Conservation (phyloP, 2,888 invertebrate genomes). For the Ptychoptera contaminata region DNA sequence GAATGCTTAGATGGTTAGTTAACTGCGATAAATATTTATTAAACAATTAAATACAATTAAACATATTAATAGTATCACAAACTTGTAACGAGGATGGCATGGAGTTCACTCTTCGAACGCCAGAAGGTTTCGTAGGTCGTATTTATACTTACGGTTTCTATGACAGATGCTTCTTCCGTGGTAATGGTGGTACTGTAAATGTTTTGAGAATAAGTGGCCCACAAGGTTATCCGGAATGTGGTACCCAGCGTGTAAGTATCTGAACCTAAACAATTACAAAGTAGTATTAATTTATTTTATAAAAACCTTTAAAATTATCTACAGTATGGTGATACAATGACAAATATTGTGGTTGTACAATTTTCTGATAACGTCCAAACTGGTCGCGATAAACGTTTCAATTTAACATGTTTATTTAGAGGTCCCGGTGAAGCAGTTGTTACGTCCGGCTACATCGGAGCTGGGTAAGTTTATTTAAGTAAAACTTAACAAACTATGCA, state of each 20-base stretch:
- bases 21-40: constrained; percentile 6
- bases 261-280: background rate
- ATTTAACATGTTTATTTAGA: constrained; percentile 80
- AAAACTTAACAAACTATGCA: too few species aligned
- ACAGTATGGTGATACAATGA: constrained; percentile 85
- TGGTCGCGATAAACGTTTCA: constrained; percentile 77
- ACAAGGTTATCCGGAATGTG: constrained; percentile 87
- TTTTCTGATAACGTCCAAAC: constrained; percentile 89
- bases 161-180: constrained; percentile 79
- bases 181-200: constrained; percentile 72
- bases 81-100: constrained; percentile 87
- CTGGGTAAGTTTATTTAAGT: constrained; percentile 46
- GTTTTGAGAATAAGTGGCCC: constrained; percentile 74
- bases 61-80: constrained; percentile 53
- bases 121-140: constrained; percentile 76
- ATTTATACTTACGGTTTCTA: constrained; percentile 88
- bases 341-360: constrained; percentile 85
- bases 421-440: constrained; percentile 88
- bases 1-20: constrained; percentile 73
- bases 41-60: background rate
- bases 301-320: constrained; percentile 12
- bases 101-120: constrained; percentile 79
- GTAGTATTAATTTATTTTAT: background rate
- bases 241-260: constrained; percentile 59
- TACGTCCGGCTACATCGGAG: constrained; percentile 82